Evolutionary conservation across 2,797 vertebrate species (phyloP).

Genomic region (Lagorchestes hirsutus): DNA sequence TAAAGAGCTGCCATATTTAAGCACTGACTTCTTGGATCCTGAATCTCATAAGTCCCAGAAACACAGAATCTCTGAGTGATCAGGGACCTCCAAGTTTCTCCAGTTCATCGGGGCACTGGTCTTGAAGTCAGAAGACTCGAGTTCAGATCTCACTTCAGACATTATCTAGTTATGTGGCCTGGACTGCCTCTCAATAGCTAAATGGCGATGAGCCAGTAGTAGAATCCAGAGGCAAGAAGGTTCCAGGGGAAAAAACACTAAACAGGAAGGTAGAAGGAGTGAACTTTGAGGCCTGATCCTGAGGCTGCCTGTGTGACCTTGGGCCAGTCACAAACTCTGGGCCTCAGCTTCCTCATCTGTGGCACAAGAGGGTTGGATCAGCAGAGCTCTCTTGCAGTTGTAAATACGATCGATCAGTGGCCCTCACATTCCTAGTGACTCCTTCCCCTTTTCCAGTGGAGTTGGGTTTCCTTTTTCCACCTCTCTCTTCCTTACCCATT

Average conservation of each 20-base stretch:
- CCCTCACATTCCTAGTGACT: background rate
- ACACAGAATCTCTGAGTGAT: background rate
- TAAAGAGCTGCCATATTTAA: rapidly evolving
- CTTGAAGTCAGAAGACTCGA: background rate
- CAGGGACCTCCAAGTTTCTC: background rate
- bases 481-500: background rate
- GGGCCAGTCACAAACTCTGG: background rate
- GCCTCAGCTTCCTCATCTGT: background rate
- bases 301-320: background rate
- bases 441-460: background rate
- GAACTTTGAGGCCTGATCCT: background rate
- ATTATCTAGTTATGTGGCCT: background rate
- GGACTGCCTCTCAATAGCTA: background rate
- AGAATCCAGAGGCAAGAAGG: background rate
- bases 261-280: background rate
- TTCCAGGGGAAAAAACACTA: background rate
- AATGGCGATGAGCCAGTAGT: background rate
- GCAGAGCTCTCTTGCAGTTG: background rate
- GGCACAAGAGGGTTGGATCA: background rate
- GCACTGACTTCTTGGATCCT: background rate
- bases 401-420: background rate
- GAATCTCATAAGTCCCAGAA: background rate
- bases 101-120: background rate
- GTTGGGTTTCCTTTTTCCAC: background rate
- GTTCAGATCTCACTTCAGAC: background rate